phyloP scores from a whole-genome alignment of 2,113 vertebrate genomes.

The Pterocles burchelli region DNA sequence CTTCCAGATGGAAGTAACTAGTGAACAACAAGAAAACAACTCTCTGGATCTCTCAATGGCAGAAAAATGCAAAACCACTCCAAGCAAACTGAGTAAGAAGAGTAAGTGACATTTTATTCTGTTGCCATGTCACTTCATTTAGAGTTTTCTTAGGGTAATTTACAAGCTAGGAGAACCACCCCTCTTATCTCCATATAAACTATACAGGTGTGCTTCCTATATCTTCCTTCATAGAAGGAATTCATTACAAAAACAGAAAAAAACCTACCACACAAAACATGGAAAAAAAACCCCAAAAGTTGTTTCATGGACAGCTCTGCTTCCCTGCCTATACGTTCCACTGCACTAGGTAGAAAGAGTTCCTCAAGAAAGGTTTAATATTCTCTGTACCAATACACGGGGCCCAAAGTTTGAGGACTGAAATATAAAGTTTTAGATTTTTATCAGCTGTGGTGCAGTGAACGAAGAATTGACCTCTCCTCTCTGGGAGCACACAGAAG shows the following conservation, averaged over 20 bases:
- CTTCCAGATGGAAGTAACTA: neutral
- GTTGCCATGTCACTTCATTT: neutral
- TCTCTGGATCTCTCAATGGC: neutral
- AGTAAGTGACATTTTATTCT: neutral
- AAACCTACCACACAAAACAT: too few relatives aligned
- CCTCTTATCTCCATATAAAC: neutral
- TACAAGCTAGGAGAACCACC: neutral
- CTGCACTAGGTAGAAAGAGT: neutral
- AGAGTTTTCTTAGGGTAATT: neutral
- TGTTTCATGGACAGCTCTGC: neutral
- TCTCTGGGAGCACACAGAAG: neutral
- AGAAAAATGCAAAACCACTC: neutral
- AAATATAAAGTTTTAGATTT: neutral
- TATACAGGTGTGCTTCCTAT: neutral
- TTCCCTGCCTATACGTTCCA: neutral
- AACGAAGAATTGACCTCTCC: neutral
- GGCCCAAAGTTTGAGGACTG: neutral
- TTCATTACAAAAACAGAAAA: neutral
- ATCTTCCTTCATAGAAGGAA: neutral
- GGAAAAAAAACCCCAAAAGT: neutral
- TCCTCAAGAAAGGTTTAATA: neutral
- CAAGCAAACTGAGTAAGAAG: neutral
- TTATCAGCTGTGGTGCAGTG: neutral
- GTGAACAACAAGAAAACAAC: neutral
- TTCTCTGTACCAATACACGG: neutral